Evolutionary conservation across 2,888 invertebrate genomes (phyloP).

Genomic region (Sarcophaga caerulescens): DNA sequence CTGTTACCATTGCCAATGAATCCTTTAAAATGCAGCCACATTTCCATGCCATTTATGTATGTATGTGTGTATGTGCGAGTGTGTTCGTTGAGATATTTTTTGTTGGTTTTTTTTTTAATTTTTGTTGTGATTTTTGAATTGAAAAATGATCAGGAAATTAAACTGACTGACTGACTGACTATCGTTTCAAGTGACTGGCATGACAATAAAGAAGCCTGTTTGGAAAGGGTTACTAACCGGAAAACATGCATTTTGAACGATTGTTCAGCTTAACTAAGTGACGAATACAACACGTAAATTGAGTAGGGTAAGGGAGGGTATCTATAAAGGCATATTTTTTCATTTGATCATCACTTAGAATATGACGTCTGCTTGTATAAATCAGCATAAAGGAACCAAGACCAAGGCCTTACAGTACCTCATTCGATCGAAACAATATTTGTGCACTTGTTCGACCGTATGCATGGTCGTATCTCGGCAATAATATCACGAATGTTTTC

Average conservation of each 20-base stretch:
- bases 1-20: neutral
- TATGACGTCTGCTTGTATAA: too few species aligned
- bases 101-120: conserved; percentile 20
- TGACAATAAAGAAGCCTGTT: conserved; percentile 16
- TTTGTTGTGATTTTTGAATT: conserved; percentile 70
- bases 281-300: neutral
- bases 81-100: neutral
- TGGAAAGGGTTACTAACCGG: conserved; percentile 71
- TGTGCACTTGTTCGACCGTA: too few species aligned
- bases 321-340: too few species aligned
- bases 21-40: too few species aligned
- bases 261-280: neutral
- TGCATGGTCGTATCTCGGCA: too few species aligned
- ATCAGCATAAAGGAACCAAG: too few species aligned
- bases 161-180: conserved; percentile 72
- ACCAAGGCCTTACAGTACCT: too few species aligned
- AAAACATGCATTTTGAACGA: neutral
- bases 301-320: neutral
- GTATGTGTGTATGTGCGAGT: neutral
- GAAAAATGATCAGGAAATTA: conserved; percentile 79
- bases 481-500: too few species aligned
- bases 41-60: neutral
- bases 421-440: too few species aligned
- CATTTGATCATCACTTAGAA: too few species aligned
- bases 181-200: conserved; percentile 43